phyloP scores from a whole-genome alignment of 1,140 invertebrate species.

The Delia radicum region DNA sequence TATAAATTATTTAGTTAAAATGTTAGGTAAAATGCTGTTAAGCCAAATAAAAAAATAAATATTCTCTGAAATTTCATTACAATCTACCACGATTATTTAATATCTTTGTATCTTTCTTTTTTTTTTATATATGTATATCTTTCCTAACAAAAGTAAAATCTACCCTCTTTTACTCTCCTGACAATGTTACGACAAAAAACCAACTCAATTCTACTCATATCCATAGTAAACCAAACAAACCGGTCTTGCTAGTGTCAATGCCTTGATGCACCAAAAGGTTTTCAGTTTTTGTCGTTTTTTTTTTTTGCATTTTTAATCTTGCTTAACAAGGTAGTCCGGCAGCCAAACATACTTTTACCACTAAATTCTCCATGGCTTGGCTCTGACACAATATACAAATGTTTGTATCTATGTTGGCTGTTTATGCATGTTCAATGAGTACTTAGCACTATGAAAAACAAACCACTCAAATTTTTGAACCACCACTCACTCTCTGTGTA shows the following conservation, averaged over 20 bases:
- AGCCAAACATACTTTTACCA: slow-evolving; percentile 15
- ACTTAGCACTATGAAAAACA: not conserved
- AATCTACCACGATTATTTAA: too few relatives aligned
- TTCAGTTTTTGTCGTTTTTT: not conserved
- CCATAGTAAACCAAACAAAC: slow-evolving; percentile 10
- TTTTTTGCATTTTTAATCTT: slow-evolving; percentile 8
- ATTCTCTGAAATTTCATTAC: too few relatives aligned
- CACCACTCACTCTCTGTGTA: not conserved
- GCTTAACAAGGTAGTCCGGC: not conserved
- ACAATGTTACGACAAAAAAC: not conserved
- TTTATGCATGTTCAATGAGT: not conserved
- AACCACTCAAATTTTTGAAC: slow-evolving; percentile 1
- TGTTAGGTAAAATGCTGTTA: too few relatives aligned
- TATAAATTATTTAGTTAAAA: too few relatives aligned
- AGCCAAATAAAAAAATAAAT: too few relatives aligned
- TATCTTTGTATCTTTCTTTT: not conserved
- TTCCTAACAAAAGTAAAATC: too few relatives aligned
- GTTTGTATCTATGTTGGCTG: not conserved
- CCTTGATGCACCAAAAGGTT: slow-evolving; percentile 12
- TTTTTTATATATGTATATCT: too few relatives aligned
- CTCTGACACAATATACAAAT: not conserved
- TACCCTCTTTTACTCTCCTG: too few relatives aligned
- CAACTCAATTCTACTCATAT: not conserved
- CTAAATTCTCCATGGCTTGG: not conserved
- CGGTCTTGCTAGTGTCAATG: slow-evolving; percentile 19